Evolutionary conservation across 2,113 vertebrate genomes (phyloP), one percentile per base, ranked within the genome.

Genomic region (Engystomops pustulosus): DNA sequence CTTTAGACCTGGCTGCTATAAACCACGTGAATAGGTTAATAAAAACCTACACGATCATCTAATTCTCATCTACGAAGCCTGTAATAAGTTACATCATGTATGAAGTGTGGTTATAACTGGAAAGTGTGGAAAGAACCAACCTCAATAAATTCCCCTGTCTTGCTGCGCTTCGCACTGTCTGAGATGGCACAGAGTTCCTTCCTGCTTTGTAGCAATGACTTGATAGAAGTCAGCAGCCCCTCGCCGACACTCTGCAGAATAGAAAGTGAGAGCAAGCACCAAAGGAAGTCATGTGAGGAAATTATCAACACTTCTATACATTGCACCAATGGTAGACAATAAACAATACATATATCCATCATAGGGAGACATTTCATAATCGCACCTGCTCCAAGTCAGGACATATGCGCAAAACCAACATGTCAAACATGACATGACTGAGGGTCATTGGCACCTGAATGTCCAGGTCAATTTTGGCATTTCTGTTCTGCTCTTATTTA

Each of bases 121-220:
- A 23, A 14, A 30, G 6, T 9, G 45, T 9, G 71, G 44, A 74
- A 78, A 79, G 1, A 7, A 30, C 96, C 91, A 89, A 99, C 98
- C 96, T 98, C 95, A 65, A 95, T 91, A 85, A 94, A 89, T 85
- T 82, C 88, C 79, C 89, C 86, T 38, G 91, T 49, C 18, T 95
- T 91, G 20, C 91, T 88, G 62, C 9, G 92, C 91, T 89, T 93
- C 85, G 87, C 34, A 10, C 88, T 91, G 84, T 94, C 93, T 83
- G 92, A 92, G 12, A 99, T 15, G 32, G 3, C 92, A 90, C 98
- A 98, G 2, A 99, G 92, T 11, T 95, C 94, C 87, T 95, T 98
- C 75, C 92, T 94, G 89, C 95, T 98, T 86, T 95, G 96, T 15
- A 99, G 89, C 84, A 98, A 90, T 55, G 91, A 94, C 90, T 95